phyloP scores from a whole-genome alignment of 2,888 invertebrate genomes.

The Deilephila elpenor region DNA sequence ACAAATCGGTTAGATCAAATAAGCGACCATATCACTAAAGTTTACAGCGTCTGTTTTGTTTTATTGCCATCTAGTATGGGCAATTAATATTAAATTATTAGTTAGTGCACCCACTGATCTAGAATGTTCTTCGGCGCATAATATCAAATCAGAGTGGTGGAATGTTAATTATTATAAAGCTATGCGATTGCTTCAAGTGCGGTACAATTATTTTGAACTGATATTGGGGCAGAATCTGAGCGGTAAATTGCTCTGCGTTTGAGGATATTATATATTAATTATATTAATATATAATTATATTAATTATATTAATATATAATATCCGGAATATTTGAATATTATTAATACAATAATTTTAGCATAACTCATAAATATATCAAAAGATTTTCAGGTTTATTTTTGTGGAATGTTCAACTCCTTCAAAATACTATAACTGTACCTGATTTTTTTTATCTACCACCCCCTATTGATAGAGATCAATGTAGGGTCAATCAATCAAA shows the following conservation, averaged over 20 bases:
- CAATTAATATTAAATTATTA: background rate
- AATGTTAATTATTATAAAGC: background rate
- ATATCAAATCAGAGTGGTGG: background rate
- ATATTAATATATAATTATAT: no score
- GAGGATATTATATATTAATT: background rate
- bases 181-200: background rate
- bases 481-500: no score
- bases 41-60: background rate
- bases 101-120: background rate
- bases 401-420: no score
- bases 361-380: no score
- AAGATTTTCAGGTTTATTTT: no score
- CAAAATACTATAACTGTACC: no score
- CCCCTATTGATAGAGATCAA: no score
- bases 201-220: background rate
- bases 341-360: background rate
- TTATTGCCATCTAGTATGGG: background rate
- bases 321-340: no score
- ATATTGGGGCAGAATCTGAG: background rate
- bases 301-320: no score
- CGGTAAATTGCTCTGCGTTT: background rate
- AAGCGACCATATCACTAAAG: no score
- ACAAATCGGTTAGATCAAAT: no score
- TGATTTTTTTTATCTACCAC: no score
- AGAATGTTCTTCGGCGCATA: conserved; percentile 15